These are phyloP conservation scores for Brachionus calyciflorus DNA, from an alignment of 1,140 invertebrate species.

Conservation along the genomic window DNA sequence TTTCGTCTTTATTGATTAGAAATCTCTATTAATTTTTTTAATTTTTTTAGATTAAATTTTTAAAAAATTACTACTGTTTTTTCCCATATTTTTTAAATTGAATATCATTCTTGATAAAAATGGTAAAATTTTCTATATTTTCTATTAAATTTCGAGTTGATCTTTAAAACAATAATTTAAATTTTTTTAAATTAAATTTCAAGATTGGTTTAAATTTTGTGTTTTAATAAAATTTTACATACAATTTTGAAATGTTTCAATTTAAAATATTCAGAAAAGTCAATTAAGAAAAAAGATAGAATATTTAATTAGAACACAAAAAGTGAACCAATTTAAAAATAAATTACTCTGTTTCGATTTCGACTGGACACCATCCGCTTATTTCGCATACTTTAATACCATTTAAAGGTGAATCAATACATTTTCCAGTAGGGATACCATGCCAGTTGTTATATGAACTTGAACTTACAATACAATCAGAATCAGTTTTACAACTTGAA, in stretches of 20 bases:
- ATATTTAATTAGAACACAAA: too few relatives aligned
- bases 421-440: slow-evolving; percentile 61
- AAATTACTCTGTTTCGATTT: slow-evolving; percentile 32
- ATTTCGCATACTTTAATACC: slow-evolving; percentile 60
- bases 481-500: neutral
- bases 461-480: neutral
- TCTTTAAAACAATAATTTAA: neutral
- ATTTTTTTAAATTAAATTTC: too few relatives aligned
- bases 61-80: slow-evolving; percentile 24
- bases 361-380: slow-evolving; percentile 63
- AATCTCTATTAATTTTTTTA: too few relatives aligned
- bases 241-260: too few relatives aligned
- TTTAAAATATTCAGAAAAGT: neutral
- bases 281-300: neutral
- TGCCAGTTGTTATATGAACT: slow-evolving; percentile 15
- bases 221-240: too few relatives aligned
- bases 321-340: too few relatives aligned
- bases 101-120: slow-evolving; percentile 48
- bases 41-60: too few relatives aligned
- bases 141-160: slow-evolving; percentile 33
- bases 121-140: slow-evolving; percentile 47
- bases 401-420: slow-evolving; percentile 53
- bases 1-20: too few relatives aligned
- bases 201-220: too few relatives aligned
- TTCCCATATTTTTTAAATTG: slow-evolving; percentile 48